phyloP scores from a whole-genome alignment of 1,140 invertebrate species.

The Armadillidium nasatum region DNA sequence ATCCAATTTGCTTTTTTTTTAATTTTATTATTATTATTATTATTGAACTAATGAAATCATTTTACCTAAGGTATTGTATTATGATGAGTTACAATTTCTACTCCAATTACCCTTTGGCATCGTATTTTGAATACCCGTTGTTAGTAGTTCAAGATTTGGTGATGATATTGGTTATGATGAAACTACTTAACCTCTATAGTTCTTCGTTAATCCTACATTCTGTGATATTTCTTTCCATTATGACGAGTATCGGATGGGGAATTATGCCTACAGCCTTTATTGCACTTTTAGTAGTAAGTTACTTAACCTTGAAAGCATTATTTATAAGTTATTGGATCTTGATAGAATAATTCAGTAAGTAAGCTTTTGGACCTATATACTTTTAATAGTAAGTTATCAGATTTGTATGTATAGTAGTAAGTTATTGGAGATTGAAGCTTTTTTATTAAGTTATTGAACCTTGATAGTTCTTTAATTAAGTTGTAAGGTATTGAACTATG shows the following conservation, averaged over 20 bases:
- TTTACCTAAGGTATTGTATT: slow-evolving; percentile 7
- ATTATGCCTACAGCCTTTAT: not conserved
- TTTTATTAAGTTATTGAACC: too few species aligned
- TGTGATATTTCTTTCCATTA: not conserved
- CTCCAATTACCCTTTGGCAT: not conserved
- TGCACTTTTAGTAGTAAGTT: not conserved
- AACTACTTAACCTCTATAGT: not conserved
- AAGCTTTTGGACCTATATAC: too few species aligned
- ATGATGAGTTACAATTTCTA: slow-evolving; percentile 1
- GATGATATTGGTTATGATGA: not conserved
- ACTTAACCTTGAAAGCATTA: too few species aligned
- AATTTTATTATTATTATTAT: too few species aligned
- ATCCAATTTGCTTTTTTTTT: too few species aligned
- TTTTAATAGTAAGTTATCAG: too few species aligned
- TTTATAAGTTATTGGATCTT: too few species aligned
- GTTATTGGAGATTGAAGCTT: too few species aligned
- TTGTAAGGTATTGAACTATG: too few species aligned
- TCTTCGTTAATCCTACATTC: not conserved
- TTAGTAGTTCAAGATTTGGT: not conserved
- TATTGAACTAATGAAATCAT: not conserved
- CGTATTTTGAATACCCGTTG: slow-evolving; percentile 10
- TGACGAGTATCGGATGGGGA: not conserved
- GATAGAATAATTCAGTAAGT: too few species aligned
- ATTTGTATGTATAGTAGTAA: too few species aligned
- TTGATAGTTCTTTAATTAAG: too few species aligned